phyloP scores from a whole-genome alignment of 1,140 invertebrate genomes.

The Eriocheir sinensis region DNA sequence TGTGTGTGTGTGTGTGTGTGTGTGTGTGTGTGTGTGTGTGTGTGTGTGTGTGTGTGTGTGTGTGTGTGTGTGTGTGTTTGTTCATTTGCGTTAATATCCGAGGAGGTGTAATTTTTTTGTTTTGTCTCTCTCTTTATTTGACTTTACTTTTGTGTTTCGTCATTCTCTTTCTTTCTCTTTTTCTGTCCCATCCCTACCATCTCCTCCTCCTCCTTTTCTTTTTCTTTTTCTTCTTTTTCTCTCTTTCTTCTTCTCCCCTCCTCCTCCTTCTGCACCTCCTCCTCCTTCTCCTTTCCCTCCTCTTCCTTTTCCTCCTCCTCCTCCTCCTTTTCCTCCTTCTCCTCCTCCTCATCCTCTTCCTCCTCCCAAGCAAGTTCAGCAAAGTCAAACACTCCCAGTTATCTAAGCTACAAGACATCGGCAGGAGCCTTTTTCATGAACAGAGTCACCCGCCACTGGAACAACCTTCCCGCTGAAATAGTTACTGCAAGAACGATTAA shows the following conservation, averaged over 20 bases:
- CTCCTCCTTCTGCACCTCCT: background rate
- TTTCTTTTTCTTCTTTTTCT: background rate
- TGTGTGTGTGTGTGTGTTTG: background rate
- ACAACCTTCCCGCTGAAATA: no score
- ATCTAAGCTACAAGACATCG: background rate
- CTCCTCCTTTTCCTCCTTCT: background rate
- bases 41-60: conserved; percentile 1
- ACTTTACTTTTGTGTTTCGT: background rate
- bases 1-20: background rate
- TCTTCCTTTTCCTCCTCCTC: no score
- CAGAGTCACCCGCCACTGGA: no score
- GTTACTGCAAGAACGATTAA: no score
- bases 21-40: background rate
- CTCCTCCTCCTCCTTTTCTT: background rate
- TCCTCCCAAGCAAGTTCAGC: background rate
- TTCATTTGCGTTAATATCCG: background rate
- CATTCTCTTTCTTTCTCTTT: background rate
- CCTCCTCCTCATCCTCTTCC: background rate
- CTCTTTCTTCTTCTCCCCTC: background rate
- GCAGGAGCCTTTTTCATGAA: background rate
- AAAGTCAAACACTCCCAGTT: background rate
- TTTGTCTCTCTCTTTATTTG: background rate
- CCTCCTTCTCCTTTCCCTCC: background rate
- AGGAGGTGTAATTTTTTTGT: background rate
- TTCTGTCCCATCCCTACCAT: background rate